Conservation (phyloP, 2,113 vertebrate genomes). For the Cariama cristata region DNA sequence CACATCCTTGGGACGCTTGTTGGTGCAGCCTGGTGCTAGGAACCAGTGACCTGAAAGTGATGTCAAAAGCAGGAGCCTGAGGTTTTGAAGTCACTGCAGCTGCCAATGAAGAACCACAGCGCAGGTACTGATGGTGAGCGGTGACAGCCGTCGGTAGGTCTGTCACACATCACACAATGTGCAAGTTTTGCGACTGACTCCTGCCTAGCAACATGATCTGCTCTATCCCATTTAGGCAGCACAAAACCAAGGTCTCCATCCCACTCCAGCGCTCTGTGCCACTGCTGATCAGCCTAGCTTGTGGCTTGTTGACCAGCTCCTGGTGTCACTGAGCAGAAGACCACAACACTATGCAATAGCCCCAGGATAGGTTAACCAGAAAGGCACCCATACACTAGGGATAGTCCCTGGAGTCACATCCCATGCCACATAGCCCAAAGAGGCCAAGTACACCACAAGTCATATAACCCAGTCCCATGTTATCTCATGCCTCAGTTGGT, state of each 20-base stretch:
- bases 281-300: background rate
- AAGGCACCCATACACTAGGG: background rate
- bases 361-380: background rate
- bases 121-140: rapidly evolving
- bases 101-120: background rate
- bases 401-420: background rate
- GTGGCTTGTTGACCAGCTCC: background rate
- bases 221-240: background rate
- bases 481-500: background rate
- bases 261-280: background rate
- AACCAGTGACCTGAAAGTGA: background rate
- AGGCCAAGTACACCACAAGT: background rate
- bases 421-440: background rate
- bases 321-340: background rate
- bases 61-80: background rate
- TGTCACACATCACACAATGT: rapidly evolving
- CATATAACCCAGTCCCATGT: background rate
- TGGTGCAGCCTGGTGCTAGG: background rate
- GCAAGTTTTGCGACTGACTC: background rate
- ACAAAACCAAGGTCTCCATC: background rate
- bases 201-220: background rate
- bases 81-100: background rate
- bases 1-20: background rate
- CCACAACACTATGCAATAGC: background rate
- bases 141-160: background rate